A percentile compares a stretch with the other conserved stretches of the same genome.
These are phyloP conservation scores for Motacilla tschutschensis DNA, from an alignment of 2,113 vertebrate genomes.

Conservation along the genomic window DNA sequence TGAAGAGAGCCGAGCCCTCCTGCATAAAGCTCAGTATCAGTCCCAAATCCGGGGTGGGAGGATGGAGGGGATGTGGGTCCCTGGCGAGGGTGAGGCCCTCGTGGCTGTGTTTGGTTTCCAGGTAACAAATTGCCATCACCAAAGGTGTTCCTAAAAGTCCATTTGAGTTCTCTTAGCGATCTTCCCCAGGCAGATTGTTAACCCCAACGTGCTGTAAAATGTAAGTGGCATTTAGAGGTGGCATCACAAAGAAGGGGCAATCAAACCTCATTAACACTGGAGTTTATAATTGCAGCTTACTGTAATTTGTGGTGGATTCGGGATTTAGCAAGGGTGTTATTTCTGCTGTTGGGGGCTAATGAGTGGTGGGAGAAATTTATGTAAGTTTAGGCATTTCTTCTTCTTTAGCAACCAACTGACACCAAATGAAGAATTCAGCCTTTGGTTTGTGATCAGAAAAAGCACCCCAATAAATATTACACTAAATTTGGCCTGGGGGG, in stretches of 20 bases:
- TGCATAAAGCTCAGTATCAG: background rate
- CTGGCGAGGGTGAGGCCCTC: background rate
- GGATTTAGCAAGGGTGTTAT: constrained; percentile 55
- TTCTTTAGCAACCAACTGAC: background rate
- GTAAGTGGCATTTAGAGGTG: constrained; percentile 43
- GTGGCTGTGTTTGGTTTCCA: constrained; percentile 10
- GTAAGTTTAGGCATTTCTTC: background rate
- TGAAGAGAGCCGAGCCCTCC: background rate
- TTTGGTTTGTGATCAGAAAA: background rate
- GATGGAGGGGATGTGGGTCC: background rate
- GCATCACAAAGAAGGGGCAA: constrained; percentile 44
- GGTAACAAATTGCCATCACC: constrained; percentile 41
- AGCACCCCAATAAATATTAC: background rate
- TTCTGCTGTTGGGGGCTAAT: constrained; percentile 46
- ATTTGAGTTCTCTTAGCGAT: constrained; percentile 36
- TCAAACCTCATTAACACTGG: constrained; percentile 62
- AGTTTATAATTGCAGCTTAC: constrained; percentile 66
- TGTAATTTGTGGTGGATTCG: constrained; percentile 51
- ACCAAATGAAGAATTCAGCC: background rate
- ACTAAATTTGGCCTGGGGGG: background rate
- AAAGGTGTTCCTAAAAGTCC: constrained; percentile 45
- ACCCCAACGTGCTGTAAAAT: constrained; percentile 1
- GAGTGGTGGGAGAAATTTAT: background rate
- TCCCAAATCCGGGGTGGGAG: background rate
- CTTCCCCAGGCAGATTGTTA: constrained; percentile 23